Evolutionary conservation across 2,113 vertebrate species (phyloP).

Genomic region (Alces alces): DNA sequence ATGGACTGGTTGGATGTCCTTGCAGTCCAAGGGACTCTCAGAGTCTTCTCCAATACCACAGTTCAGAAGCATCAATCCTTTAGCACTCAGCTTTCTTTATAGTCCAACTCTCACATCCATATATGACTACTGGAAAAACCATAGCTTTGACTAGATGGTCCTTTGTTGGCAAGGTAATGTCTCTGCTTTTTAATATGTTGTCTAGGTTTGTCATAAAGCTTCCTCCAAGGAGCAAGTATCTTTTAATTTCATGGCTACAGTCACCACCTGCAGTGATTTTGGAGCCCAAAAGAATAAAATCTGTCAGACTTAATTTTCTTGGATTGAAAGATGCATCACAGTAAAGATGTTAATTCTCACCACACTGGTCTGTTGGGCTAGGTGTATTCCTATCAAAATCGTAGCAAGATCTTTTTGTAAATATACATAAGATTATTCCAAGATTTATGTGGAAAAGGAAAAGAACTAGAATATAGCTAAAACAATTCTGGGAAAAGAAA

Average conservation of each 20-base stretch:
- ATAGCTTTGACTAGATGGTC: background rate
- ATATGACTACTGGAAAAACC: background rate
- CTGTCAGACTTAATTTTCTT: background rate
- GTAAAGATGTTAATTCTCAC: background rate
- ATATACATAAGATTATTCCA: background rate
- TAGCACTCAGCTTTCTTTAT: background rate
- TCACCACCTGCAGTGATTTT: background rate
- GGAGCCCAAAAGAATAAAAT: background rate
- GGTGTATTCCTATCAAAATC: background rate
- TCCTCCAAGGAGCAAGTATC: background rate
- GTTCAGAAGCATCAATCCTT: background rate
- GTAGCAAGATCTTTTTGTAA: background rate
- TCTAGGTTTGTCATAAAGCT: background rate
- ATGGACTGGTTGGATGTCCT: background rate
- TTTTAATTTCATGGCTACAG: background rate
- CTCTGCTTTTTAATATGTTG: background rate
- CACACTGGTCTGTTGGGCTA: background rate
- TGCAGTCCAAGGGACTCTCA: background rate
- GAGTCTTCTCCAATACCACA: background rate
- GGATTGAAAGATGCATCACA: background rate
- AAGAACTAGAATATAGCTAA: background rate
- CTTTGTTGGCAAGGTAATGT: background rate
- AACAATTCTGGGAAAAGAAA: background rate
- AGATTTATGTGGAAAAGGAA: background rate
- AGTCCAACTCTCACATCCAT: background rate